Base-by-base conservation (phyloP, 2,888 invertebrate genomes). In the Dynastes tityus region DNA sequence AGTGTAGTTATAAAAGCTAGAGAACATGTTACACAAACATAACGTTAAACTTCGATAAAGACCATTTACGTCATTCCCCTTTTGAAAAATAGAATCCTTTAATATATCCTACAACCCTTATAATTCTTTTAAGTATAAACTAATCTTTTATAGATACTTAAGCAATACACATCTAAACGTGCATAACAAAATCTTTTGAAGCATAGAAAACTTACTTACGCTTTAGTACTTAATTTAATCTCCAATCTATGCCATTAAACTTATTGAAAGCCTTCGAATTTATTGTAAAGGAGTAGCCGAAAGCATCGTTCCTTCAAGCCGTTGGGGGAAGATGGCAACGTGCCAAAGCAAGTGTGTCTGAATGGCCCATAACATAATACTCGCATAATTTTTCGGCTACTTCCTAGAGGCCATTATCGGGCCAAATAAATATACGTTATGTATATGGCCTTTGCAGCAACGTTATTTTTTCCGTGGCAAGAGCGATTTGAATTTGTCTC, bases 341-440 rank as follows among this genome's bases (percentile, higher is more conserved):
- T 27, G 74, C 74, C 74, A 74, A 61, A 22, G 74, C 32, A 63
- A 74, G 74, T 63, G 63, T 74, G 40, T 74, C 49, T 40, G 61
- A 74, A 74, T 74, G 74, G 63, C 9, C 45, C 74, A 32, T 40
- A 63, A 74, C 74, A 74, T 63, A 74, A 61, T 63, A 74, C 40
- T 53, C 73, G 22, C 74, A 74, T 74, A 74, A 74, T 74, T 74
- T 63, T 63, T 74, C 63, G 2, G 74, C 61, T 63, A 22, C 63
- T 74, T 74, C 27, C 74, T 45, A 53, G n/a, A 53, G 63, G 40
- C 40, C 74, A 74, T 74, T 74, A 74, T 74, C 74, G 16, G 27
- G 45, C 29, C 9, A 63, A 63, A 74, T 74, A 74, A 74, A 74
- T 63, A 74, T 45, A 63, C 45, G 45, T 22, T 22, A 74, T 51